Evolutionary conservation across 2,797 vertebrate species (phyloP), one percentile per base, ranked within the genome.

Genomic region (Hemitrygon akajei): DNA sequence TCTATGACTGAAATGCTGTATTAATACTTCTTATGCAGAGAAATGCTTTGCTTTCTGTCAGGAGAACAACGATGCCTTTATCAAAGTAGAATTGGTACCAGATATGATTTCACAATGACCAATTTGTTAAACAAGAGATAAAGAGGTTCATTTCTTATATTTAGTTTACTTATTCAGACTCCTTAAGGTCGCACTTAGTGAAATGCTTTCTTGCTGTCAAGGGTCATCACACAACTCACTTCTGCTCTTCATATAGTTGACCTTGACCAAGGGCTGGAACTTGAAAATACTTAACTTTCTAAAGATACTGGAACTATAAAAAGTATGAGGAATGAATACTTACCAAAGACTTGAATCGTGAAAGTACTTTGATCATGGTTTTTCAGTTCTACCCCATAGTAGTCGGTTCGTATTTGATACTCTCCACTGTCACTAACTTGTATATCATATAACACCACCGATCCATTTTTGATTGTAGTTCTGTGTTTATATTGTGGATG

Each of bases 331-430:
- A 37, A 1, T 66, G n/a, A 93, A 76, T 63, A 47, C 91, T 93
- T 93, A 93, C 91, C 91, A 93, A 47, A 75, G 30, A 93, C 91
- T 9, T 93, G 91, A 10, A 93, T 2, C 22, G 0, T 93, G 91
- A 93, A 75, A 30, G 27, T 76, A 56, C 25, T 93, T 56, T 93
- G 25, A 58, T 56, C 91, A 73, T 27, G 91, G 40, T 76, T 93
- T 30, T 56, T 93, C 71, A 93, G 91, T 76, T 47, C 40, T 93
- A 25, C 2, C 40, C 71, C 91, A 76, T 73, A 76, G 69, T 76
- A 93, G 91, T 93, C 71, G 76, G 56, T 75, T 16, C 73, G 12
- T 58, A 93, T 93, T 93, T 93, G 37, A 93, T 93, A 93, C 14
- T 30, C 91, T 4, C 91, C 91, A 56, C 34, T 93, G 91, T 93